These are phyloP conservation scores for Isotomurus palustris DNA, from an alignment of 2,888 invertebrate genomes.

Conservation along the genomic window DNA sequence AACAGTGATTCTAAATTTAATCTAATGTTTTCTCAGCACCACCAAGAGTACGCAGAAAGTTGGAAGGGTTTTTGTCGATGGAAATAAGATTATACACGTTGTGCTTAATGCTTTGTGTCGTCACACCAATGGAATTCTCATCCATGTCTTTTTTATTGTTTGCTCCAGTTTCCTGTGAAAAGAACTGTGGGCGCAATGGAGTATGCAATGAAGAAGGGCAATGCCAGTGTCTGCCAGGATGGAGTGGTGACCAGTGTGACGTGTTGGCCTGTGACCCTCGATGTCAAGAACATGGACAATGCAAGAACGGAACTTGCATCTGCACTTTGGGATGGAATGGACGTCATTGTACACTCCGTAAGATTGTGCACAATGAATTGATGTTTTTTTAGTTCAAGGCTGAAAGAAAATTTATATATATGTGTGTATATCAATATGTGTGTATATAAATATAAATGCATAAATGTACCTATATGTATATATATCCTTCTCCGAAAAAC, in stretches of 20 bases:
- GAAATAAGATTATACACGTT: too few species aligned
- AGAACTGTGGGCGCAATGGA: constrained; percentile 92
- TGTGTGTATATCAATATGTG: too few species aligned
- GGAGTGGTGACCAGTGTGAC: constrained; percentile 89
- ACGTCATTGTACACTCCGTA: constrained; percentile 92
- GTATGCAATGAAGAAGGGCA: constrained; percentile 80
- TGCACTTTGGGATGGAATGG: constrained; percentile 99
- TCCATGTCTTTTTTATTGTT: neutral
- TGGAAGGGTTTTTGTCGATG: too few species aligned
- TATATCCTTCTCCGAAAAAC: neutral
- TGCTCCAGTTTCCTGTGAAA: constrained; percentile 80
- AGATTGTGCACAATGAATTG: constrained; percentile 47
- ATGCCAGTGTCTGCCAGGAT: constrained; percentile 75
- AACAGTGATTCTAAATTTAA: neutral
- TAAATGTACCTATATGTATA: too few species aligned
- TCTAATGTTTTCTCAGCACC: neutral
- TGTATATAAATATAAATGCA: too few species aligned
- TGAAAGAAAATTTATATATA: neutral
- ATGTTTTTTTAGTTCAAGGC: neutral
- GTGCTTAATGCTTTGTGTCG: too few species aligned
- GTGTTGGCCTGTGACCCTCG: constrained; percentile 84
- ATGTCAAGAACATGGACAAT: constrained; percentile 92
- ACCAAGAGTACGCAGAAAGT: too few species aligned
- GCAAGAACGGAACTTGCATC: constrained; percentile 95
- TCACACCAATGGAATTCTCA: too few species aligned